These are phyloP conservation scores for Epirrita christyi DNA, from an alignment of 2,888 invertebrate species.

Conservation along the genomic window DNA sequence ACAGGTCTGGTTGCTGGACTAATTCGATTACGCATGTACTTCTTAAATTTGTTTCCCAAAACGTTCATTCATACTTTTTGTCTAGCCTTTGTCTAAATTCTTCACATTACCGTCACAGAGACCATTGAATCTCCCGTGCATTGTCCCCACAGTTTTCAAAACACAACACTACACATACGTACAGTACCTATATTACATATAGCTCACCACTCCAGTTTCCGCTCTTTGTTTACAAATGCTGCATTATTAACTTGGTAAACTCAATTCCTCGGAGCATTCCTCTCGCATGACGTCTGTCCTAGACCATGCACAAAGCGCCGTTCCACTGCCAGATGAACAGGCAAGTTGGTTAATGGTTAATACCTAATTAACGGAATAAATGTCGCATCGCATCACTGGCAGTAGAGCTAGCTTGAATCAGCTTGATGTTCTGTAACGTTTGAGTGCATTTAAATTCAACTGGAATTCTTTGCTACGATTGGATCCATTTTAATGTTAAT, in stretches of 20 bases:
- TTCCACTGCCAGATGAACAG: constrained; percentile 19
- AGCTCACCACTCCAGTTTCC: constrained; percentile 32
- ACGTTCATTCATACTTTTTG: neutral
- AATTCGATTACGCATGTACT: no score
- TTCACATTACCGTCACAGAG: constrained; percentile 1
- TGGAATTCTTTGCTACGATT: no score
- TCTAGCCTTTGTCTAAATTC: neutral
- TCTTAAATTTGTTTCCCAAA: no score
- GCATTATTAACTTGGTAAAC: constrained; percentile 41
- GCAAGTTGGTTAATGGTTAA: constrained; percentile 11
- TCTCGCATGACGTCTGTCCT: constrained; percentile 33
- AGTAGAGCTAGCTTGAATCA: no score
- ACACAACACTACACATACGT: constrained; percentile 29
- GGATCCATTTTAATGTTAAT: neutral
- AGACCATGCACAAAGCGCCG: constrained; percentile 32
- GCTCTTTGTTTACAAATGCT: constrained; percentile 40
- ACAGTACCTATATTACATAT: no score
- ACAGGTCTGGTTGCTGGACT: no score
- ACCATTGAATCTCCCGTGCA: constrained; percentile 34
- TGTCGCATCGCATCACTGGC: neutral
- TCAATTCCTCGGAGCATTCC: constrained; percentile 38
- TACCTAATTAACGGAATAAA: neutral
- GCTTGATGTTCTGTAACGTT: no score
- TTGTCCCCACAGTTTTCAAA: constrained; percentile 39
- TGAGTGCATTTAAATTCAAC: no score